Evolutionary conservation across 35 echinoderm and acorn worm species (phyloP), one percentile per base, ranked within the genome.

Genomic region (Stichopus chloronotus): DNA sequence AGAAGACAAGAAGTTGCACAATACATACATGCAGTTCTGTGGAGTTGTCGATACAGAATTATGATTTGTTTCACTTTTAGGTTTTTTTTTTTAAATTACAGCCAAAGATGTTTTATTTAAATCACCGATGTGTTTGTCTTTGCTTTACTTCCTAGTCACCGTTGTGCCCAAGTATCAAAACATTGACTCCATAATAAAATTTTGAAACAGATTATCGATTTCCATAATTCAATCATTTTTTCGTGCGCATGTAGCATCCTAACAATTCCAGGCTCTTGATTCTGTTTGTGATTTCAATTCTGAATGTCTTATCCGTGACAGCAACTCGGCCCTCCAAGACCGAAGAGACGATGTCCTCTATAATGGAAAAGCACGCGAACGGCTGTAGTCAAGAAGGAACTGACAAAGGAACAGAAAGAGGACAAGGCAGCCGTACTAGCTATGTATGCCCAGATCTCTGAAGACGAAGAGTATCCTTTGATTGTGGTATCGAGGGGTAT

Each of bases 291-390:
- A 76, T 8, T 5, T 76, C 17, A 8, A 76, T 17, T 16, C 17
- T 6, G 24, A 24, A 24, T 16, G 17, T 76, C 19, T 83, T 83
- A 19, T 55, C 53, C 14, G 19, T 17, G 17, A 24, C 52, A 56
- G 52, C 52, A 55, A 55, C 43, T 56, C 25, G 5, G 53, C 13
- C 61, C 55, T 83, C 80, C 4, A 83, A 52, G 17, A 53, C 80
- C 0, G 80, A 95, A 60, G 25, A 17, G 9, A 92, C 92, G 68
- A 95, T 95, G 94, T 83, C 94, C 5, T 91, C 94, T 14, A 95
- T 96, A 20, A 96, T 96, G 95, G 95, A 96, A 57, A 92, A 93
- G 53, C 95, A 96, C 56, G 92, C 95, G n/a, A 56, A 96, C 95
- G 16, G 78, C 86, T 16, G 63, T 96, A 59, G 77, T 90, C 17